Base-by-base conservation (phyloP, 2,888 invertebrate genomes). In the Diabrotica balteata region DNA sequence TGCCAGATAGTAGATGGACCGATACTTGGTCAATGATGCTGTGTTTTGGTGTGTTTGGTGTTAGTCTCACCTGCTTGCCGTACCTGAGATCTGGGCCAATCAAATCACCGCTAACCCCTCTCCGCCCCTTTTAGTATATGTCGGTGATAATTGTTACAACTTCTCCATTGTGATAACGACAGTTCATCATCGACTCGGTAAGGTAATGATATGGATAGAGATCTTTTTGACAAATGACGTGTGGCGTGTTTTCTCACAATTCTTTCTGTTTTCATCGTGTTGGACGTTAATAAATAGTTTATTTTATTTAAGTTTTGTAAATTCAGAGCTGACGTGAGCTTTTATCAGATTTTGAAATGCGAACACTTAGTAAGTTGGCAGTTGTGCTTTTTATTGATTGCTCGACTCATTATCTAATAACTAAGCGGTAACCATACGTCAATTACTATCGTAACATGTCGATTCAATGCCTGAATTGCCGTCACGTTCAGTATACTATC, bases 21-120 rank as follows among this genome's bases (percentile, higher is more conserved):
- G 77, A 73, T 76, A 77, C 78, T 77, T 77, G 78, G 78, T 79
- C 79, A 79, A 74, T 76, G 80, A 77, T 79, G 79, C 78, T 76
- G 78, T 73, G 66, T 76, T 75, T 75, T 76, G 72, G 73, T 79
- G 78, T 77, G 32, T 75, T 75, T 76, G 72, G 73, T 79, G 78
- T 77, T 77, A 77, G 76, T 77, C 78, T 80, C 80, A 80, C 80
- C 80, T 80, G 76, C 72, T 76, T 75, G 74, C 77, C 76, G 76
- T 77, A 80, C 80, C 79, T 80, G 78, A 76, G 76, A 74, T 74
- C 69, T 72, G 70, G 72, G 70, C 79, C 79, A 79, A 79, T 79
- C 70, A 67, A 66, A 67, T 67, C 69, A 62, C 66, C 65, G 67
- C 61, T 53, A 68, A 67, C 74, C 76, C 78, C 78, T 73, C 78